Percentiles rank a stretch among this genome's conserved stretches.
Evolutionary conservation across 1,140 invertebrate genomes (phyloP).

Genomic region (Heterodera carotae): DNA sequence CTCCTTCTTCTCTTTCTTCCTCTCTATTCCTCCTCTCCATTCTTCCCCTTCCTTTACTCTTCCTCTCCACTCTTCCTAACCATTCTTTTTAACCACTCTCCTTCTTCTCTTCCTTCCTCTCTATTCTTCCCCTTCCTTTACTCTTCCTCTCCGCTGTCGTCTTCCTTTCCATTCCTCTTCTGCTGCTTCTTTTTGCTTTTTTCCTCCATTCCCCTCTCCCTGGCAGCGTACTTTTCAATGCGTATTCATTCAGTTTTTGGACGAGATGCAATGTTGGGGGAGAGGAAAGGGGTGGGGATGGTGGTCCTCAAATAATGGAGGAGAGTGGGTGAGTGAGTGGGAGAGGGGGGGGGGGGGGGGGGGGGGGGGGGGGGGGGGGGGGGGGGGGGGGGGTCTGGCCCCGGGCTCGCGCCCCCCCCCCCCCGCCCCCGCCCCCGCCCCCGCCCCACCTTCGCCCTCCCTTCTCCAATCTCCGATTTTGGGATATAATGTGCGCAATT

Average conservation of each 20-base stretch:
- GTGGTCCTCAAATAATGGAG: no score
- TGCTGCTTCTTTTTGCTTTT: background rate
- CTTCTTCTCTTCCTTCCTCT: background rate
- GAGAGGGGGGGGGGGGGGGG: no score
- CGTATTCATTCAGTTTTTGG: conserved; percentile 2
- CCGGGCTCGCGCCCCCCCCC: background rate
- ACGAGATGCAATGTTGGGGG: background rate
- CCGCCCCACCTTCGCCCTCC: no score
- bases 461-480: background rate
- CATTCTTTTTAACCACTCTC: background rate
- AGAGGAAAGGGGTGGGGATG: background rate
- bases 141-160: background rate
- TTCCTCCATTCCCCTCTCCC: background rate
- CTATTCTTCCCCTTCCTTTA: background rate
- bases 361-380: no score
- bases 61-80: background rate
- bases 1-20: conserved; percentile 14
- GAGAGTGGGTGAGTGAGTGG: no score
- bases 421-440: no score
- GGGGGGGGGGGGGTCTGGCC: no score
- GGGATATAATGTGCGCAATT: conserved; percentile 3
- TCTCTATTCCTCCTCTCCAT: background rate
- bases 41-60: background rate
- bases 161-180: conserved; percentile 4
- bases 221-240: background rate